Percentiles rank a stretch among this genome's conserved stretches.
These are phyloP conservation scores for Bolborhynchus lineola DNA, from an alignment of 2,113 vertebrate genomes.

Conservation along the genomic window DNA sequence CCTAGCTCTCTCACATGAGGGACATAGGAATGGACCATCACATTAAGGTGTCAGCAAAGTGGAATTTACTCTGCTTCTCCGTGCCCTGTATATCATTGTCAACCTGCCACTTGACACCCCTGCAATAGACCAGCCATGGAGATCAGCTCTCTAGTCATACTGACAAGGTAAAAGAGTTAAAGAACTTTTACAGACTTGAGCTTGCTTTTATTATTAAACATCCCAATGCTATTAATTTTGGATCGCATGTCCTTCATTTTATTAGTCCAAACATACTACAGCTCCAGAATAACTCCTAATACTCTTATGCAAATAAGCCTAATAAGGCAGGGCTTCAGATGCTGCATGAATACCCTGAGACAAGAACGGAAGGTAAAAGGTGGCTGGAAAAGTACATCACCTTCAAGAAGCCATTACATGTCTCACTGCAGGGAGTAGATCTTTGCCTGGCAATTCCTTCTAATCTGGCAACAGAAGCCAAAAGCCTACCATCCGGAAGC, in stretches of 20 bases:
- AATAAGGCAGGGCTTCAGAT: neutral
- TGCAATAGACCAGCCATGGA: neutral
- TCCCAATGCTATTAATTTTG: slow-evolving; percentile 28
- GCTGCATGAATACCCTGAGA: neutral
- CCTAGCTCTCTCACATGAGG: neutral
- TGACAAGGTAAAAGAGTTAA: neutral
- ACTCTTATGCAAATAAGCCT: neutral
- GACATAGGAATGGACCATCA: neutral
- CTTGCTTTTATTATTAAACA: slow-evolving; percentile 32
- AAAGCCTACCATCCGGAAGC: neutral
- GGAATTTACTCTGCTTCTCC: neutral
- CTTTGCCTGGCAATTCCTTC: neutral
- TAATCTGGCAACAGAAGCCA: neutral
- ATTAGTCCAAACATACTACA: slow-evolving; percentile 41
- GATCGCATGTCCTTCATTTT: slow-evolving; percentile 17
- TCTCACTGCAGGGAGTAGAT: neutral
- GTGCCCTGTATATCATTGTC: neutral
- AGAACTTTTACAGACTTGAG: neutral
- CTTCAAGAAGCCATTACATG: neutral
- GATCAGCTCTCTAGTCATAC: neutral
- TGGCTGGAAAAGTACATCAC: neutral
- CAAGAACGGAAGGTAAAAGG: neutral
- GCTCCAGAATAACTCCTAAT: neutral
- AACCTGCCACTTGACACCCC: neutral
- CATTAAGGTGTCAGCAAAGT: neutral